phyloP scores from a whole-genome alignment of 2,888 invertebrate species.

The Scelioninae gen. 1 region DNA sequence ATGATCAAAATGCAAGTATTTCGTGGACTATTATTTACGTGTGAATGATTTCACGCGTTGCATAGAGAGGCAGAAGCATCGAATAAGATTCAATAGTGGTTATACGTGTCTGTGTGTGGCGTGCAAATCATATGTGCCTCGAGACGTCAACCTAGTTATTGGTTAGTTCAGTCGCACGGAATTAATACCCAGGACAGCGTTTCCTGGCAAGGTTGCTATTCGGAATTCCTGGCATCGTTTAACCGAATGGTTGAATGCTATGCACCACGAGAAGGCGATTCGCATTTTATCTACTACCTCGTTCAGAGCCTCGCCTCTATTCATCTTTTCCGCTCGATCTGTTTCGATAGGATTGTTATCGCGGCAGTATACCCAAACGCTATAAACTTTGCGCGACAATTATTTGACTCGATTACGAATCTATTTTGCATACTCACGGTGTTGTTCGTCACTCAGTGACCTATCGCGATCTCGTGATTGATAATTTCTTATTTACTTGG shows the following conservation, averaged over 20 bases:
- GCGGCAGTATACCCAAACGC: constrained; percentile 3
- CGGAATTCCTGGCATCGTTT: constrained; percentile 59
- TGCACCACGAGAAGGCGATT: constrained; percentile 44
- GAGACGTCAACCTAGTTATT: constrained; percentile 64
- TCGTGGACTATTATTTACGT: constrained; percentile 36
- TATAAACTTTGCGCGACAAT: constrained; percentile 44
- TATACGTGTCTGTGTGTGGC: constrained; percentile 31
- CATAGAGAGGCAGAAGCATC: constrained; percentile 33
- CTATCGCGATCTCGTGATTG: too few species aligned
- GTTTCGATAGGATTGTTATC: constrained; percentile 47
- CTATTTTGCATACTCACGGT: too few species aligned
- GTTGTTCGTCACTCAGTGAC: too few species aligned
- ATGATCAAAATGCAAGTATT: constrained; percentile 50
- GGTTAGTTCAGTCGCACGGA: constrained; percentile 61
- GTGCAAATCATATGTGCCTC: constrained; percentile 62
- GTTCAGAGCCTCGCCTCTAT: constrained; percentile 35
- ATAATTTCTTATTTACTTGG: too few species aligned
- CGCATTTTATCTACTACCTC: constrained; percentile 53
- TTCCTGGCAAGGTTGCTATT: constrained; percentile 46
- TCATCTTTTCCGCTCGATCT: constrained; percentile 58
- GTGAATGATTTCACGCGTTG: constrained; percentile 56
- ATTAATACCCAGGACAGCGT: constrained; percentile 55
- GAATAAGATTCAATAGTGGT: constrained; percentile 54
- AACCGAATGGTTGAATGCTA: constrained; percentile 48
- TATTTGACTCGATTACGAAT: constrained; percentile 34